Conservation (phyloP, 2,888 invertebrate species). For the Julus scanicus region DNA sequence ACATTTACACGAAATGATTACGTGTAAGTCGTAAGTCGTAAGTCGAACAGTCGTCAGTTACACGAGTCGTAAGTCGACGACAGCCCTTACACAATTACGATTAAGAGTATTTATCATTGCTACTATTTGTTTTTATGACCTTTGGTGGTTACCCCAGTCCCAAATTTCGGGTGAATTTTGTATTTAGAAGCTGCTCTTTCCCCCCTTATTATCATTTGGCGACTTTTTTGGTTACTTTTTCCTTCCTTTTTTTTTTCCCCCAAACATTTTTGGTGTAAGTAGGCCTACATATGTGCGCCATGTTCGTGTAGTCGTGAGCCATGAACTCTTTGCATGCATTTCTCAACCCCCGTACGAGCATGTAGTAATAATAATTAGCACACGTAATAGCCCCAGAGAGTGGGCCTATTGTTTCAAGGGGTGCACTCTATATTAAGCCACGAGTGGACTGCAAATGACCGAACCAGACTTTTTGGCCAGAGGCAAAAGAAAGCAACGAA, state of each 20-base stretch:
- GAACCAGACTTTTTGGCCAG: slow-evolving; percentile 7
- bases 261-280: neutral
- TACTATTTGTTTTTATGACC: neutral
- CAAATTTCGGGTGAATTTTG: neutral
- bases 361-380: slow-evolving; percentile 32
- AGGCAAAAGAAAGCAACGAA: neutral
- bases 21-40: too few species aligned
- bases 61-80: too few species aligned
- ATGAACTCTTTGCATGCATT: slow-evolving; percentile 25
- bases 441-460: slow-evolving; percentile 42
- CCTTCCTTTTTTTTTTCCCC: neutral
- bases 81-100: too few species aligned
- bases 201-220: neutral
- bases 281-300: neutral
- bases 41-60: too few species aligned
- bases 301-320: neutral
- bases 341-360: slow-evolving; percentile 23
- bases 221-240: neutral
- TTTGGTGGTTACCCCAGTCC: neutral
- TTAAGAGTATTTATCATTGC: too few species aligned
- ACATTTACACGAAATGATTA: too few species aligned
- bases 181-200: neutral
- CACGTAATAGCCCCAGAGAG: slow-evolving; percentile 42
- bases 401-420: slow-evolving; percentile 42
- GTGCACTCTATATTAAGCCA: slow-evolving; percentile 6